Evolutionary conservation across 2,113 vertebrate genomes (phyloP), one percentile per base, ranked within the genome.

Genomic region (Colius striatus): DNA sequence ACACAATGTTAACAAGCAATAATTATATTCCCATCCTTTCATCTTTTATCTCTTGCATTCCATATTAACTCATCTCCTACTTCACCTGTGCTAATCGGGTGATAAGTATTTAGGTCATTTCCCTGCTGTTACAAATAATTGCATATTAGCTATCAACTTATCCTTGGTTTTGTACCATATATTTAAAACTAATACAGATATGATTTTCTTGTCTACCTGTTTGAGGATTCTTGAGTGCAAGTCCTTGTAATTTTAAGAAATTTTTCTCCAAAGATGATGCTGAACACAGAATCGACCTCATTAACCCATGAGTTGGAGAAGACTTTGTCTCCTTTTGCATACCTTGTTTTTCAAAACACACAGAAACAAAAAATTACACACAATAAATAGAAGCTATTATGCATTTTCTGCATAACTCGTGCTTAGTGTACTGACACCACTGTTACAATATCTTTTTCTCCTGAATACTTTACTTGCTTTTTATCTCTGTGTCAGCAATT

Each of bases 11-110:
- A 84, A 84, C 75, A 74, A 71, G 75, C 14, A 90, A 70, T 95
- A 92, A 95, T 95, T 95, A 90, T 63, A 60, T 51, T 93, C 55
- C 74, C n/a, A 41, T 62, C 79, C 88, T 95, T 95, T 96, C 84
- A 93, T 96, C 87, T 94, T 87, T 91, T 93, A 95, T 94, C 88
- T 87, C 67, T 36, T 76, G 50, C 71, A 54, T 83, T 88, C 50
- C 50, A 9, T 58, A 62, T 70, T 73, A 94, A 57, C 27, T 89
- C n/a, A 72, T 65, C 70, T 91, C 26, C 53, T 48, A 36, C 60
- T 92, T 91, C 48, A 61, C 45, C 34, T 61, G 23, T 30, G 85
- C 78, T 91, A 84, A 84, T 61, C 34, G 26, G 32, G 9, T 53
- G 53, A 21, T 70, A 83, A 88, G 2, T 66, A 93, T 86, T 90